Percentiles rank a stretch among this genome's conserved stretches.
Conservation (phyloP, 2,113 vertebrate genomes). For the Myotis yumanensis region DNA sequence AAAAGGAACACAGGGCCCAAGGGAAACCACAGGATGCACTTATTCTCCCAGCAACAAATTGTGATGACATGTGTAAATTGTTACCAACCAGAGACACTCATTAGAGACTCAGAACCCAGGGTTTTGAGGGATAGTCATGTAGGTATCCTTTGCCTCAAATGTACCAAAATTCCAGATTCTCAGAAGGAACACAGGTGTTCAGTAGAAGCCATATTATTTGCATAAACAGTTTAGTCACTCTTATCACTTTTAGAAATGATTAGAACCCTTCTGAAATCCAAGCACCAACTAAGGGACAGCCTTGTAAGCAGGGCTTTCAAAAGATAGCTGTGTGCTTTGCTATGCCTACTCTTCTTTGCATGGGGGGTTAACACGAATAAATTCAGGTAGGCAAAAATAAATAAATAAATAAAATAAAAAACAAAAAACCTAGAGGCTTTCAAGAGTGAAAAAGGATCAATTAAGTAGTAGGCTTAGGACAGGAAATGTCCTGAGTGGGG, state of each 20-base stretch:
- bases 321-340: background rate
- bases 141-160: background rate
- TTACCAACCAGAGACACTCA: background rate
- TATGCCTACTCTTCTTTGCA: background rate
- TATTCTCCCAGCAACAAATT: background rate
- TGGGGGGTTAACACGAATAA: background rate
- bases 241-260: background rate
- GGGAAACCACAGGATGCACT: background rate
- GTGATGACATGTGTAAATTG: background rate
- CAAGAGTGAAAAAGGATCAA: background rate
- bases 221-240: background rate
- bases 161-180: background rate
- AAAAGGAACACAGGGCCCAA: background rate
- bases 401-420: background rate
- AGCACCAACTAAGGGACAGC: background rate
- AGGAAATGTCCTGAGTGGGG: background rate
- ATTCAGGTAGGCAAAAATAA: background rate
- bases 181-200: background rate
- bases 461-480: background rate
- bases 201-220: background rate
- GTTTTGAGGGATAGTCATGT: background rate
- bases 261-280: background rate
- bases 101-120: background rate
- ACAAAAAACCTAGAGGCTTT: background rate
- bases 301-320: background rate